phyloP scores from a whole-genome alignment of 2,797 vertebrate species.

The Sebastes variabilis region DNA sequence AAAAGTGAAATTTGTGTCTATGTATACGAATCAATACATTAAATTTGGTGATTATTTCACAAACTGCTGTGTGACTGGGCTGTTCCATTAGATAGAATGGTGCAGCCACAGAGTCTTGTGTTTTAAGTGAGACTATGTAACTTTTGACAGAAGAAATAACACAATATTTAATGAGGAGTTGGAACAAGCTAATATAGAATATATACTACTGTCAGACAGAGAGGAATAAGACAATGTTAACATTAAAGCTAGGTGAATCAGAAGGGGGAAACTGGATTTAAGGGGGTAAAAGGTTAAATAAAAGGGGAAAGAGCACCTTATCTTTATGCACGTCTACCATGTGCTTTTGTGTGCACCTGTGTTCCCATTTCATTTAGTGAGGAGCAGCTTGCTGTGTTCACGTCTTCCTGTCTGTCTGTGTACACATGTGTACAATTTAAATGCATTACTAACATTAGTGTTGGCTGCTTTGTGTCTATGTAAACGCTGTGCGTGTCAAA shows the following conservation, averaged over 20 bases:
- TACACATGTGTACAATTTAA: slow-evolving; percentile 12
- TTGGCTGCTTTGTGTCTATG: slow-evolving; percentile 8
- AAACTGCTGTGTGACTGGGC: no score
- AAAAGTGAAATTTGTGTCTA: no score
- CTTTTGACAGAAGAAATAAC: not conserved
- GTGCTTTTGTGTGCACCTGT: slow-evolving; percentile 12
- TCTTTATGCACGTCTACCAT: not conserved
- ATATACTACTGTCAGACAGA: not conserved
- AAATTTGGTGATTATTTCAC: no score
- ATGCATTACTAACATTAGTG: not conserved
- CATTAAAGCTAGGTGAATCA: not conserved
- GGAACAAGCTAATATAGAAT: not conserved
- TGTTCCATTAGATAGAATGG: no score
- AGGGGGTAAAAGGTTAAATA: not conserved
- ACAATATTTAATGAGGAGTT: not conserved
- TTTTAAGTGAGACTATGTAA: not conserved
- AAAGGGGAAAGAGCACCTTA: not conserved
- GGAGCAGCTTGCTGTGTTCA: not conserved
- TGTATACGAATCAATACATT: no score
- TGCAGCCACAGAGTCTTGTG: no score
- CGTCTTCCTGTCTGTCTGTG: slow-evolving; percentile 4
- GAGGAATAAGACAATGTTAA: not conserved
- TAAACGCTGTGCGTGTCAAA: slow-evolving; percentile 10
- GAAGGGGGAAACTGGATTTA: not conserved
- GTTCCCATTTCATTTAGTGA: not conserved